Base-by-base conservation (phyloP, 2,797 vertebrate genomes). In the Anabas testudineus region DNA sequence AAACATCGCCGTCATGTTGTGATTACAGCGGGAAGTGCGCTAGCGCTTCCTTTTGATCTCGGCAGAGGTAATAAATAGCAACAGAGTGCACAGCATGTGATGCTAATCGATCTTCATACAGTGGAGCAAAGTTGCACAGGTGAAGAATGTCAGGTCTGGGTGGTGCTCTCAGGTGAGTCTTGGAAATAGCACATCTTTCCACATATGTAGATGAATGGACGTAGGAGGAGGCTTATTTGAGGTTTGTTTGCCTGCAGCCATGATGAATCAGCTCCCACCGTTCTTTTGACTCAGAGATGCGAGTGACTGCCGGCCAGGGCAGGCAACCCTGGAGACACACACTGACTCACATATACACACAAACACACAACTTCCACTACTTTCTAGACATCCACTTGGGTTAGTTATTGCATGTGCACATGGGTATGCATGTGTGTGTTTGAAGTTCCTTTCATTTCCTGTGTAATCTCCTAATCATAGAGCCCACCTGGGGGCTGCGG, bases 391-490 rank as follows among this genome's bases (percentile, higher is more conserved):
- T 32, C 18, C 26, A 61, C 55, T 59, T 19, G 16, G 19, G 24
- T 79, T 65, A 45, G 53, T 67, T 70, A 69, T 71, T 84, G 63
- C 49, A 74, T 64, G 56, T 62, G 59, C n/a, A 58, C 51, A 53
- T 49, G 36, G 42, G 57, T 66, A 55, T 64, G 61, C 36, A 45
- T 39, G 72, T 53, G 41, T 57, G 34, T 72, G 47, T 63, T 45
- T 46, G 69, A 72, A 78, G 77, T 22, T 74, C 83, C 83, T 91
- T 91, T 94, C 78, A 88, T 92, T 92, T 90, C 84, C 86, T 82
- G 70, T 71, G 67, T 91, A 93, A 92, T 93, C 90, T 87, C 57
- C 82, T 91, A 88, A 93, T 92, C 88, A 90, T 71, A 72, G 62
- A 82, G 61, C 82, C 78, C 85, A 88, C 90, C 89, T 88, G 80